Base-by-base conservation (phyloP, 30 jellyfish, hydroid and myxozoan species). In the Hydractinia echinata region DNA sequence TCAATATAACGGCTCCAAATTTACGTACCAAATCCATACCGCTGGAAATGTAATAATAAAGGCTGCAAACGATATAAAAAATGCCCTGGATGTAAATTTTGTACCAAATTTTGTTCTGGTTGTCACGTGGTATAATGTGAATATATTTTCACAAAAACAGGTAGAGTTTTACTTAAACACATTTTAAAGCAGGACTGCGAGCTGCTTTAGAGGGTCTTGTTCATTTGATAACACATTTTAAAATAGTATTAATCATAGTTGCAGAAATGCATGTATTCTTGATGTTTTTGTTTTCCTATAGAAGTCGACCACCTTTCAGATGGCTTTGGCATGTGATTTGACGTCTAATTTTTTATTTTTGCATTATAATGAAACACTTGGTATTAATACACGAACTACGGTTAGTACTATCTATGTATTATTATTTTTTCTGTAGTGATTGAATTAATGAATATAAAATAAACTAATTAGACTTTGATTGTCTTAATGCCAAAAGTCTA, bases 271-370 rank as follows among this genome's bases (percentile, higher is more conserved):
- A 30, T 2, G 44, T 30, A 30, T 2, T 30, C 44, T 30, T 30
- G 44, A 30, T 30, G 1, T 30, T n/a, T 30, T 30, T 30, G 44
- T 58, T 58, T 58, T 58, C 1, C 74, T 64, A 64, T 6, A n/a
- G 9, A 7, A 64, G 74, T 44, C 19, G 39, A 6, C 7, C 0
- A 64, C 74, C 4, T 64, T 64, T 7, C 74, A 64, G 39, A 64
- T 64, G 74, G 74, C 74, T n/a, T 13, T 64, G 19, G 74, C 74
- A 64, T 64, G 74, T 13, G 74, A 64, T 51, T 64, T 64, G 39
- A 64, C 74, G 39, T n/a, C 74, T n/a, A 64, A 4, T n/a, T 64
- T n/a, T 64, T 51, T 64, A 51, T 64, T 64, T 13, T 64, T 64
- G 74, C 74, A 64, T 64, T 64, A 64, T 64, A 64, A 64, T 13